phyloP scores from a whole-genome alignment of 2,113 vertebrate genomes.

The Nesoenas mayeri region DNA sequence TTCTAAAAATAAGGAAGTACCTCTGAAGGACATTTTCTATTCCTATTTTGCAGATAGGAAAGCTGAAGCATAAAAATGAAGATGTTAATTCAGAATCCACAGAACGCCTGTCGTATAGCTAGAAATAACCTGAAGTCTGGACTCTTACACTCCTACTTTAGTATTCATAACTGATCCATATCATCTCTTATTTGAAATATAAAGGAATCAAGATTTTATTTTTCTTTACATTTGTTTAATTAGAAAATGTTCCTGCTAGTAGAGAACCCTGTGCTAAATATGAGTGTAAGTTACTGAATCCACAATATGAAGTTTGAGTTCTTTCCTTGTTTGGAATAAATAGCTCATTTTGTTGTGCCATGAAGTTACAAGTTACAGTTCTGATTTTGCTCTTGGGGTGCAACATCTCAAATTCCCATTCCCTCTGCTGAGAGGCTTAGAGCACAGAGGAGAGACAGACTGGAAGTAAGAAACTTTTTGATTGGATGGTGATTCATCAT shows the following conservation, averaged over 20 bases:
- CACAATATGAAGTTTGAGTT: background rate
- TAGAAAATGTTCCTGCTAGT: background rate
- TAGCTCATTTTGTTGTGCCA: background rate
- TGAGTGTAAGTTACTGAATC: background rate
- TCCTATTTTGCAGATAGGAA: background rate
- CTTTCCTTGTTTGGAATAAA: background rate
- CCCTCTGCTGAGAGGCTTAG: background rate
- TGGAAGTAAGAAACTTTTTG: background rate
- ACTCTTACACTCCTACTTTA: background rate
- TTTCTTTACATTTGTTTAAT: background rate
- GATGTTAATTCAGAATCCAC: background rate
- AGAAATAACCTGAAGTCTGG: background rate
- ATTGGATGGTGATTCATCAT: background rate
- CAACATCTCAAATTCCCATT: background rate
- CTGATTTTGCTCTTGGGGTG: background rate
- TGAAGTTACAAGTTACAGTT: background rate
- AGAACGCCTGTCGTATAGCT: background rate
- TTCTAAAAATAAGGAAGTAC: background rate
- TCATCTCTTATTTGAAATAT: background rate
- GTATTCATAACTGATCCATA: background rate
- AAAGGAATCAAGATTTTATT: background rate
- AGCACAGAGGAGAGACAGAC: background rate
- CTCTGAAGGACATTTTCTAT: background rate
- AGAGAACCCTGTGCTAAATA: background rate
- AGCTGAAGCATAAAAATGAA: background rate